These are phyloP conservation scores for Catharus fuscescens DNA, from an alignment of 2,113 vertebrate genomes.

Conservation along the genomic window DNA sequence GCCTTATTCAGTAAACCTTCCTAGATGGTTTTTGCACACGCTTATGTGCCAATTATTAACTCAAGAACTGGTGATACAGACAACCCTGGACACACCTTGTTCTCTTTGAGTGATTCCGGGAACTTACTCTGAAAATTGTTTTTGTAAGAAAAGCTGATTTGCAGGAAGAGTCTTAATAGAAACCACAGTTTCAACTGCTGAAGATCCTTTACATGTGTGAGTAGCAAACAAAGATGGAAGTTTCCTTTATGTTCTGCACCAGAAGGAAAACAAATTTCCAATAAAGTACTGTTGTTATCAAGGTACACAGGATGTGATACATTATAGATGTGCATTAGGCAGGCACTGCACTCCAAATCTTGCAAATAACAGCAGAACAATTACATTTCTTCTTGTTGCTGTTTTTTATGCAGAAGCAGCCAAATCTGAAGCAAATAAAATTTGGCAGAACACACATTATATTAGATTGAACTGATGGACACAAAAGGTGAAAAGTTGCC, in stretches of 20 bases:
- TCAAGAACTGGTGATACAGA: neutral
- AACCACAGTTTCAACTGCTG: neutral
- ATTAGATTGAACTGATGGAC: neutral
- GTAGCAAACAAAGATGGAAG: neutral
- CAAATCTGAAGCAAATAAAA: neutral
- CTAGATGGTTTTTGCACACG: neutral
- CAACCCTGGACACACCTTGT: neutral
- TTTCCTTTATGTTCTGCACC: neutral
- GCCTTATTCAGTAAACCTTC: neutral
- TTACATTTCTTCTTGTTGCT: neutral
- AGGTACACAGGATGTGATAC: neutral
- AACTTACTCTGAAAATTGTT: constrained; percentile 16
- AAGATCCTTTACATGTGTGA: neutral
- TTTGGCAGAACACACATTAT: neutral
- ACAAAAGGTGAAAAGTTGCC: neutral
- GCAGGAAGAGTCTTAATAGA: constrained; percentile 1
- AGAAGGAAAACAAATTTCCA: neutral
- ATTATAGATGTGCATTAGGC: neutral
- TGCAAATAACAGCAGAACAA: neutral
- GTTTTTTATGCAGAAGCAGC: neutral
- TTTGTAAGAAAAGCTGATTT: constrained; percentile 13
- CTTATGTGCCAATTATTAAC: neutral
- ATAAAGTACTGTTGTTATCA: neutral
- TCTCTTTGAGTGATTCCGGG: neutral
- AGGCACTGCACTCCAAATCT: neutral